A percentile compares a stretch with the other conserved stretches of the same genome.
phyloP scores from a whole-genome alignment of 2,888 invertebrate species.

The Tenthredo livida region DNA sequence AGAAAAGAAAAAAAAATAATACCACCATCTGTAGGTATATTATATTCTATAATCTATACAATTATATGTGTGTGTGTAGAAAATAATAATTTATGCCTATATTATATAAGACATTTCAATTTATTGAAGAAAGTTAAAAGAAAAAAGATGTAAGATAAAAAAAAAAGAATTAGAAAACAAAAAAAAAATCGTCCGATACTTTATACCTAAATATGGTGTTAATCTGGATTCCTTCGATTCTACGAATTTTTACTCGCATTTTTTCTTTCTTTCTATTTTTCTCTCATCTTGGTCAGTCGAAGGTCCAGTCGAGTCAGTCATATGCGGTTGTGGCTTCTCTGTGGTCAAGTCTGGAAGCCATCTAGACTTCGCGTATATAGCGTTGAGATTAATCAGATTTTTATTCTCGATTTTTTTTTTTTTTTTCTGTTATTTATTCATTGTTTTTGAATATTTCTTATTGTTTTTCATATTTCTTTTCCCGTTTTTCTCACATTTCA shows the following conservation, averaged over 20 bases:
- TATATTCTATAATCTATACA: too few relatives aligned
- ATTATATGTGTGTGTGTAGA: not conserved
- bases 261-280: not conserved
- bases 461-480: not conserved
- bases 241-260: not conserved
- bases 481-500: too few relatives aligned
- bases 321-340: not conserved
- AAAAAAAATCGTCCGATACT: not conserved
- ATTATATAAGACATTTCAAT: too few relatives aligned
- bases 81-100: not conserved
- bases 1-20: too few relatives aligned
- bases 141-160: too few relatives aligned
- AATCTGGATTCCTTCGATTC: slow-evolving; percentile 8
- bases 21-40: too few relatives aligned
- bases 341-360: slow-evolving; percentile 37
- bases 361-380: not conserved
- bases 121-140: not conserved
- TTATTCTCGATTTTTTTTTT: not conserved
- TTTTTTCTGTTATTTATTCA: not conserved
- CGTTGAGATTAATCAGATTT: not conserved
- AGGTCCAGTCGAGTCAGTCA: not conserved
- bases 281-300: not conserved
- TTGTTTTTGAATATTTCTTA: not conserved
- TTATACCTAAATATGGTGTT: not conserved
- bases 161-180: not conserved